These are phyloP conservation scores for Pristionchus japonicus DNA, from an alignment of 2,888 invertebrate species.

Conservation along the genomic window DNA sequence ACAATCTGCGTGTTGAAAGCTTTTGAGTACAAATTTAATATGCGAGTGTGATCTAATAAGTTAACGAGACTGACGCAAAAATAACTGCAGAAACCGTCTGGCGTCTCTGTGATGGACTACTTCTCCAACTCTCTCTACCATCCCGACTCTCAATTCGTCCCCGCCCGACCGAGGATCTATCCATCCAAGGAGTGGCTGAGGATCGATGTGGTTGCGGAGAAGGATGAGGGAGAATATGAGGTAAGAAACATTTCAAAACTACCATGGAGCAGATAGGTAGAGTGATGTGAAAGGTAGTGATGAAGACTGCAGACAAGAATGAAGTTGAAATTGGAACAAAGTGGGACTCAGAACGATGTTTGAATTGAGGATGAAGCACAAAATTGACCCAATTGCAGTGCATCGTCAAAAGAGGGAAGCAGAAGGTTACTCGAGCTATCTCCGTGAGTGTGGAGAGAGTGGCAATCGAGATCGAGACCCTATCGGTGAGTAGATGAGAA, in stretches of 20 bases:
- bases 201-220: constrained; percentile 48
- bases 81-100: constrained; percentile 21
- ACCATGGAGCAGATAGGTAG: too few species aligned
- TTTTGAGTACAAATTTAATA: too few species aligned
- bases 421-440: background rate
- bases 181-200: constrained; percentile 58
- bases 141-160: constrained; percentile 43
- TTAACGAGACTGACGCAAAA: too few species aligned
- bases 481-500: constrained; percentile 12
- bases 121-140: constrained; percentile 46
- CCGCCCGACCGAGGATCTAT: constrained; percentile 49
- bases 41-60: too few species aligned
- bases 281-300: too few species aligned
- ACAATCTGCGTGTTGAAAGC: too few species aligned
- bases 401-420: constrained; percentile 33
- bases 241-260: too few species aligned
- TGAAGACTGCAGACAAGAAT: too few species aligned
- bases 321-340: background rate
- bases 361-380: background rate
- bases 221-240: constrained; percentile 60
- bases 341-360: background rate
- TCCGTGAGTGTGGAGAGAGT: background rate
- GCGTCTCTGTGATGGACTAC: constrained; percentile 37
- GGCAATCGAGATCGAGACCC: constrained; percentile 29
- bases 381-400: background rate